Base-by-base conservation (phyloP, 2,113 vertebrate genomes). In the Chaetura pelagica region DNA sequence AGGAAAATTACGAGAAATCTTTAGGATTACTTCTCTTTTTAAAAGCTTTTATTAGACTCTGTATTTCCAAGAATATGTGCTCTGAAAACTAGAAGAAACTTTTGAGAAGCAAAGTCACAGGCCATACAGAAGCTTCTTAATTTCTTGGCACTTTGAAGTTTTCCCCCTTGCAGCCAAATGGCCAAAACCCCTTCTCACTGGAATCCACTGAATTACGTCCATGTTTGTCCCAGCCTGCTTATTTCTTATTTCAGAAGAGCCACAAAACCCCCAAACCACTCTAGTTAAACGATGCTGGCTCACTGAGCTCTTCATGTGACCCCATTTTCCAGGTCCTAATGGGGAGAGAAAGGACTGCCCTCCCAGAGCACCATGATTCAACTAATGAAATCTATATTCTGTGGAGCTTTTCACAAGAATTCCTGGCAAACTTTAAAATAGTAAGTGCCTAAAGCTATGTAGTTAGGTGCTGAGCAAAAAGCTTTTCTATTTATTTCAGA, bases 111-210 rank as follows among this genome's bases (percentile, higher is more conserved):
- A 10, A 29, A 87, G 78, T 11, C 32, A 27, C 8, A 32, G 1
- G 23, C 40, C 1, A 0, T 38, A 30, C 0, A 1, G 35, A 91
- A 84, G 22, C 1, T 0, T 27, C 57, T 76, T 35, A 34, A 61
- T 55, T 64, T 78, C 35, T 44, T 32, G 10, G 20, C 40, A 23
- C 32, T 75, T 15, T 72, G 23, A 52, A 21, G 10, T 20, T 79
- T 34, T 49, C 58, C 38, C 59, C 3, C 1, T 48, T 0, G 0
- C 22, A 54, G n/a, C 16, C 46, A 71, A 71, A 20, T 7, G 27
- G 57, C 58, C 57, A 71, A 49, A 84, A 6, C 38, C 52, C 34
- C 30, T 27, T 58, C 42, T 23, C 42, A 52, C 21, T 38, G 66
- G 17, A 78, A n/a, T 20, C 24, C 59, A 35, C 11, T 15, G 15